Conservation (phyloP, 1,140 invertebrate species). For the Rhyacophila brunnea region DNA sequence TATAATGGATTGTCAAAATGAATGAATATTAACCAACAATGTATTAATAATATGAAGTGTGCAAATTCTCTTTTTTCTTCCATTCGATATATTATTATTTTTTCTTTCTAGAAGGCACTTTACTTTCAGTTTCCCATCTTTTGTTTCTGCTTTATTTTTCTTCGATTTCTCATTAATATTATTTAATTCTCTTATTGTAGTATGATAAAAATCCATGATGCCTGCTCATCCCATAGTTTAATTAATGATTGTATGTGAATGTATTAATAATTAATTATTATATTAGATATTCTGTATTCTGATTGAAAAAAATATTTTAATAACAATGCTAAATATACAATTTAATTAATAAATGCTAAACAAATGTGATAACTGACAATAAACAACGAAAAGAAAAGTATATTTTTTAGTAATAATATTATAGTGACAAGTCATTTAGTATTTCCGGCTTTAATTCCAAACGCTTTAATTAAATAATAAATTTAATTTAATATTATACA, state of each 20-base stretch:
- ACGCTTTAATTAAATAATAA: too few relatives aligned
- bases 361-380: neutral
- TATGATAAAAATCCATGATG: constrained; percentile 9
- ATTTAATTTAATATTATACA: too few relatives aligned
- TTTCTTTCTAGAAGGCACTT: constrained; percentile 34
- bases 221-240: constrained; percentile 23
- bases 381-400: too few relatives aligned
- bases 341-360: neutral
- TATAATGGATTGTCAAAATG: too few relatives aligned
- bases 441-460: constrained; percentile 4
- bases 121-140: constrained; percentile 21
- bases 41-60: neutral
- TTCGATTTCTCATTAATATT: constrained; percentile 28
- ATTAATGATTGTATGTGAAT: constrained; percentile 28
- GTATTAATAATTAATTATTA: too few relatives aligned
- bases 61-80: neutral
- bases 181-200: constrained; percentile 19
- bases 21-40: too few relatives aligned
- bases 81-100: constrained; percentile 23
- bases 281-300: neutral
- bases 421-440: constrained; percentile 5
- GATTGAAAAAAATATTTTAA: neutral
- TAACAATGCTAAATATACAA: neutral
- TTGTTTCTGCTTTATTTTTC: constrained; percentile 36
- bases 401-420: too few relatives aligned